These are phyloP conservation scores for Tyrannus savana DNA, from an alignment of 2,113 vertebrate genomes.

Conservation along the genomic window DNA sequence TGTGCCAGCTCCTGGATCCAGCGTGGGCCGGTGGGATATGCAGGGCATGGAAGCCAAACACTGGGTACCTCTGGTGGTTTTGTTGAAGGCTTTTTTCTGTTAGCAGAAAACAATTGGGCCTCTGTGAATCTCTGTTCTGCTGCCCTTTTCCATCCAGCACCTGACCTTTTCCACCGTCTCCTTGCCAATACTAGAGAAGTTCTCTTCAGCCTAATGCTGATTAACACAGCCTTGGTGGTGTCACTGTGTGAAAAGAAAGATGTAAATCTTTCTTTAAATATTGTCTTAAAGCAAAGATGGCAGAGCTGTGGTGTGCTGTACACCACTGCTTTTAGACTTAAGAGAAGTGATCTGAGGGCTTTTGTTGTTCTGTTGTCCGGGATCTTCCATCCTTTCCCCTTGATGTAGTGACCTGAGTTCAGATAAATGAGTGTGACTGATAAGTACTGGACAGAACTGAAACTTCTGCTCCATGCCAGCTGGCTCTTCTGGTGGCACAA, in stretches of 20 bases:
- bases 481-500: background rate
- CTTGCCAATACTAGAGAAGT: background rate
- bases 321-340: background rate
- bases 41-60: background rate
- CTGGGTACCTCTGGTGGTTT: background rate
- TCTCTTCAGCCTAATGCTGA: background rate
- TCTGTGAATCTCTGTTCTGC: background rate
- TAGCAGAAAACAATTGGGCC: background rate
- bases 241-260: background rate
- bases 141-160: background rate
- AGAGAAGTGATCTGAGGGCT: background rate
- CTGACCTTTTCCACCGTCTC: background rate
- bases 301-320: background rate
- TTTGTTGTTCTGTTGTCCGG: rapidly evolving
- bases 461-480: background rate
- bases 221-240: background rate
- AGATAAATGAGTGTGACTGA: background rate
- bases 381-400: background rate
- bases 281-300: background rate
- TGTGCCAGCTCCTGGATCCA: background rate
- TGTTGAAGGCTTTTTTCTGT: background rate
- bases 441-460: background rate
- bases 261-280: background rate
- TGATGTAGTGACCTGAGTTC: rapidly evolving
- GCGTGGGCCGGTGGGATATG: rapidly evolving